Percentiles rank a stretch among this genome's conserved stretches.
Conservation (phyloP, 2,888 invertebrate species). For the Callinectes sapidus region DNA sequence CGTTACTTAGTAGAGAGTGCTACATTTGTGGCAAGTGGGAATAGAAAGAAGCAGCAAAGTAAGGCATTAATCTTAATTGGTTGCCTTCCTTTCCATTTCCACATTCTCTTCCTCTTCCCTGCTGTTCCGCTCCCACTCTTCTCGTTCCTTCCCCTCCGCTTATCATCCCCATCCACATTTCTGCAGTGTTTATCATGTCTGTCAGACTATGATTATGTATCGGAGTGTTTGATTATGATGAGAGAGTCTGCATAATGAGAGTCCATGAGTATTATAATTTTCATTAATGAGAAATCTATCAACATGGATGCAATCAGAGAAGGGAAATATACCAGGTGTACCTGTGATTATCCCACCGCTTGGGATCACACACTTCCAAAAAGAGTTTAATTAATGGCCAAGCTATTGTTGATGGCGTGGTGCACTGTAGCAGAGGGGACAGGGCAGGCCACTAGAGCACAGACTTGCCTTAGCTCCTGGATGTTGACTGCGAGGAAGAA, state of each 20-base stretch:
- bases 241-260: neutral
- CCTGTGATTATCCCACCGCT: neutral
- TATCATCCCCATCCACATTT: neutral
- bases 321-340: neutral
- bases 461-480: neutral
- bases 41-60: neutral
- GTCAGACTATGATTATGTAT: constrained; percentile 8
- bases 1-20: neutral
- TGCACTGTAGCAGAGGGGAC: neutral
- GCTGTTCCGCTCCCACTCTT: neutral
- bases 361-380: neutral
- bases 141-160: constrained; percentile 1
- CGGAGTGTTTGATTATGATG: constrained; percentile 12
- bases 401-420: neutral
- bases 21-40: neutral
- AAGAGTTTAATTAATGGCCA: constrained; percentile 11
- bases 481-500: neutral
- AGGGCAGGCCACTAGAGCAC: neutral
- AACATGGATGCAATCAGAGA: neutral
- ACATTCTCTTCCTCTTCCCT: neutral
- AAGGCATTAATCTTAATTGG: neutral
- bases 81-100: neutral
- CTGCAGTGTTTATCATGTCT: neutral
- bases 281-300: neutral
- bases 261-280: neutral